Conservation (phyloP, 2,888 invertebrate genomes). For the Cynaeus angustus region DNA sequence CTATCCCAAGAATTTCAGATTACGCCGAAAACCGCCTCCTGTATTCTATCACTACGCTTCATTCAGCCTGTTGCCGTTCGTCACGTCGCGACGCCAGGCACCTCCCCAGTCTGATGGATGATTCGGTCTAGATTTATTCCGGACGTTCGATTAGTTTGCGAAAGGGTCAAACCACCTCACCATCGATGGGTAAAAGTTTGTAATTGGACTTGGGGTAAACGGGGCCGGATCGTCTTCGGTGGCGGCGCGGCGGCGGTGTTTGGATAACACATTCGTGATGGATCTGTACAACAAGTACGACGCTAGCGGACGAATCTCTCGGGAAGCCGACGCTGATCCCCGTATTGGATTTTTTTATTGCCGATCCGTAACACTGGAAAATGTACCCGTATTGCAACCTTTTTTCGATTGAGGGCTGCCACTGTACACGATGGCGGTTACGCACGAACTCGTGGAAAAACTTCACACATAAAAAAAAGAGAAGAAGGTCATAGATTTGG, state of each 20-base stretch:
- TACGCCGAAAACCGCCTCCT: background rate
- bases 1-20: no score
- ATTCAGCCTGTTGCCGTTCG: conserved; percentile 26
- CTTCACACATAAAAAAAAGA: conserved; percentile 9
- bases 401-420: conserved; percentile 43
- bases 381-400: conserved; percentile 49
- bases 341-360: conserved; percentile 51
- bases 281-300: conserved; percentile 37
- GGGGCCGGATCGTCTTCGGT: conserved; percentile 18
- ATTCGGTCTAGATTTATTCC: conserved; percentile 40
- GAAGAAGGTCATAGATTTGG: no score
- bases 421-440: conserved; percentile 17
- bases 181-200: conserved; percentile 40
- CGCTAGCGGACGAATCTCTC: conserved; percentile 22
- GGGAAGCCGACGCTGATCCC: conserved; percentile 39
- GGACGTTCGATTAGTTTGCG: conserved; percentile 41
- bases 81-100: conserved; percentile 19
- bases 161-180: conserved; percentile 13
- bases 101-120: conserved; percentile 33
- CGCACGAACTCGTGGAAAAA: background rate
- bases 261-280: conserved; percentile 38
- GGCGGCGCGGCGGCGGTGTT: conserved; percentile 1
- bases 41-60: conserved; percentile 10
- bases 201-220: conserved; percentile 34
- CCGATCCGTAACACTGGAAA: conserved; percentile 49